These are phyloP conservation scores for Empidonax traillii DNA, from an alignment of 2,113 vertebrate genomes.

Conservation along the genomic window DNA sequence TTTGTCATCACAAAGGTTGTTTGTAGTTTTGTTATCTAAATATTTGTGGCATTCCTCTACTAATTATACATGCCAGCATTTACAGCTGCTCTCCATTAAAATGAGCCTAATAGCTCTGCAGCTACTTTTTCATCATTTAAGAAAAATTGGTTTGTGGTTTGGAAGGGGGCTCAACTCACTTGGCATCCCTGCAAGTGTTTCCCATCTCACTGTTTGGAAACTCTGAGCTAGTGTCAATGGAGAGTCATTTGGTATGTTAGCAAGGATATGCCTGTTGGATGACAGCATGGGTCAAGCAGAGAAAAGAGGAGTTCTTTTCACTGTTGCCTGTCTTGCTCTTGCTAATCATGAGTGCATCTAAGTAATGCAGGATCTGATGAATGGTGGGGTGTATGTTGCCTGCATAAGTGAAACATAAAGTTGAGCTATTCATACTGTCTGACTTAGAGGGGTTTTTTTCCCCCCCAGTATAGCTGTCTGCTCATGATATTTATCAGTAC, in stretches of 20 bases:
- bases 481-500: not conserved
- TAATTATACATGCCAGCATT: not conserved
- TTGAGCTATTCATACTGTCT: not conserved
- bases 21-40: constrained; percentile 27
- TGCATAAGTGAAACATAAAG: not conserved
- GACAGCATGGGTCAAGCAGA: not conserved
- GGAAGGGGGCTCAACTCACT: not conserved
- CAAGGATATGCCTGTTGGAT: not conserved
- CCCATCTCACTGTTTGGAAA: not conserved
- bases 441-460: not conserved
- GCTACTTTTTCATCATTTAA: not conserved
- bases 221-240: fast-evolving
- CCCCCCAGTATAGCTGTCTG: not conserved
- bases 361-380: not conserved
- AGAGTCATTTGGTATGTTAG: not conserved
- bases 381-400: not conserved
- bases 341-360: not conserved
- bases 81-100: constrained; percentile 32
- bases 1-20: constrained; percentile 31
- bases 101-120: not conserved
- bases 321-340: not conserved
- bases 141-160: not conserved
- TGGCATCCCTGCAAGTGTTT: not conserved
- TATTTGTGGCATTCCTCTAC: constrained; percentile 1
- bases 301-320: not conserved